Base-by-base conservation (phyloP, 2,113 vertebrate species). In the Silurus meridionalis region DNA sequence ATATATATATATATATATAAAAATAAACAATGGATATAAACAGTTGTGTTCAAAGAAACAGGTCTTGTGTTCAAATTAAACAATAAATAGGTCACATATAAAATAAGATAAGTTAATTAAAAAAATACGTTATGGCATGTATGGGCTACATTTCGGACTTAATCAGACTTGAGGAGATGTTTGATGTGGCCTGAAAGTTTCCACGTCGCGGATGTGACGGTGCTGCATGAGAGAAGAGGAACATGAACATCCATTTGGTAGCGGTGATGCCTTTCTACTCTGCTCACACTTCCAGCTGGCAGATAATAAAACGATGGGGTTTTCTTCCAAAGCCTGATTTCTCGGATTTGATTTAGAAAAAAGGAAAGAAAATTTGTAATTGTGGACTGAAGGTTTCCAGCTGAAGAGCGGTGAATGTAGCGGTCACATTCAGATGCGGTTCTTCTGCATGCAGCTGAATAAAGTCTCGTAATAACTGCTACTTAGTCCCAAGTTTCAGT, bases 91-190 rank as follows among this genome's bases (percentile, higher is more conserved):
- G 53, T 80, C 64, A 87, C 6, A 86, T 63, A 84, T 37, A 88
- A 83, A 89, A 90, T 85, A 89, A 89, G 61, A 89, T 89, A 93
- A 84, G 86, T 86, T 95, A 94, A 94, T 94, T 15, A 93, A 93
- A 91, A 80, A 93, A 91, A 78, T 91, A 82, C 17, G 88, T 83
- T 91, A 92, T 88, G 93, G 88, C 93, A 93, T 83, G 88, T 37
- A 37, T 83, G 80, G 87, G 88, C 91, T 91, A 92, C 94, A 93
- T 94, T 89, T 89, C 91, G 50, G 25, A 57, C 37, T 63, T 83
- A 67, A 82, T 87, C 75, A 85, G 28, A 85, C 84, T 61, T 52
- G 55, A 48, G 28, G 48, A 81, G 72, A 67, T 58, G 67, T 84
- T 63, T 67, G 60, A 86, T 80, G 84, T 66, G 52, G 84, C 82